Evolutionary conservation across 2,113 vertebrate genomes (phyloP).

Genomic region (Noturus placidus): DNA sequence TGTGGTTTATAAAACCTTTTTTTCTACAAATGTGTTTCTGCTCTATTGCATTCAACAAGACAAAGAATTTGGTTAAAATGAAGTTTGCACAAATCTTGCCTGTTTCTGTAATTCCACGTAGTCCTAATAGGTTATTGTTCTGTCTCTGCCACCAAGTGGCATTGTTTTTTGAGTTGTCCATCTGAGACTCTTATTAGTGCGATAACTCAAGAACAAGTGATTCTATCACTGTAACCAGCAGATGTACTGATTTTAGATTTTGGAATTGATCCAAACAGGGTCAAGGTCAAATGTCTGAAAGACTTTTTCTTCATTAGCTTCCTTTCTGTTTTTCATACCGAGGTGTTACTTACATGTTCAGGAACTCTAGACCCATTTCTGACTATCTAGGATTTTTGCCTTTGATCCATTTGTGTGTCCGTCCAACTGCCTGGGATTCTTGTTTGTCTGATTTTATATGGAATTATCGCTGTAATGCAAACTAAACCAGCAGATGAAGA

Average conservation of each 20-base stretch:
- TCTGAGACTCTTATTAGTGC: neutral
- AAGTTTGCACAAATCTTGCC: neutral
- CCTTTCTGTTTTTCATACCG: neutral
- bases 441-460: too few relatives aligned
- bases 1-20: neutral
- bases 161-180: neutral
- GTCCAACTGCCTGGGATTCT: neutral
- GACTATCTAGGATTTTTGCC: too few relatives aligned
- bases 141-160: neutral
- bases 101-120: neutral
- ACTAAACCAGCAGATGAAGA: too few relatives aligned
- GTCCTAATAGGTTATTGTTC: neutral
- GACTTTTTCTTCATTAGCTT: neutral
- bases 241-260: neutral
- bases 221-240: neutral
- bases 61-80: neutral
- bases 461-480: too few relatives aligned
- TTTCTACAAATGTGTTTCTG: neutral
- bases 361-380: too few relatives aligned
- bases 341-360: neutral
- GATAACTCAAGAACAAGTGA: neutral
- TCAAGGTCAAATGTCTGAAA: neutral
- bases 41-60: neutral
- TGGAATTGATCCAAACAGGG: neutral
- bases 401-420: too few relatives aligned